Evolutionary conservation across 1,140 invertebrate genomes (phyloP), one percentile per base, ranked within the genome.

Genomic region (Heterodera carotae): DNA sequence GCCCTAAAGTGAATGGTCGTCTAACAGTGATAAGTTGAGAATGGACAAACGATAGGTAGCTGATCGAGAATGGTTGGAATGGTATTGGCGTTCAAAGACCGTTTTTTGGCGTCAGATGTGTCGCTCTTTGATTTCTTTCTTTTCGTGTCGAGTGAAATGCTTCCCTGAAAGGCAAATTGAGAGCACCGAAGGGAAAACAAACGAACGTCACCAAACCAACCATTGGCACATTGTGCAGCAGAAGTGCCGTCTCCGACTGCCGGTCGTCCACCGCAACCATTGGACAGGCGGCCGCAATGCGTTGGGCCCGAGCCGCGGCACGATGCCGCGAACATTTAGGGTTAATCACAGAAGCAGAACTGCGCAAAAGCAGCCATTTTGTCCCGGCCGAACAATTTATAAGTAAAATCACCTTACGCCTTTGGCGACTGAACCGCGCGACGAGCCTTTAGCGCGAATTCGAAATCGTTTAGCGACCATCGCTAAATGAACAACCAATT

Each of bases 271-370:
- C 64, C n/a, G 60, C 64, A 69, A 39, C 43, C 39, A 69, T 34
- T 0, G 77, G 70, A 22, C 34, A 67, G 18, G 33, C 59, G 34
- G 64, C 31, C 25, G 68, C 76, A 12, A 39, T 10, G 15, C 77
- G 56, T 25, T 69, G 34, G 15, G 33, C 22, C 25, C 69, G 74
- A 1, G 77, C 77, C 27, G 39, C 62, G 53, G 69, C 70, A 2
- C 77, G 53, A 70, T 77, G 62, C 25, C 66, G 43, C 15, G 77
- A 76, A 31, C 56, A n/a, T 36, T 77, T 77, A 7, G 80, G 27
- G 59, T 81, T 81, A 43, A 66, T 75, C 8, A 77, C 74, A 25
- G 79, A 80, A 69, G 79, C 72, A 25, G 79, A 80, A 77, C 77
- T 78, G 29, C 12, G 66, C 29, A 25, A 59, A 31, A 72, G 72